These are phyloP conservation scores for Chaitophorus viminalis DNA, from an alignment of 2,888 invertebrate genomes.

Conservation along the genomic window DNA sequence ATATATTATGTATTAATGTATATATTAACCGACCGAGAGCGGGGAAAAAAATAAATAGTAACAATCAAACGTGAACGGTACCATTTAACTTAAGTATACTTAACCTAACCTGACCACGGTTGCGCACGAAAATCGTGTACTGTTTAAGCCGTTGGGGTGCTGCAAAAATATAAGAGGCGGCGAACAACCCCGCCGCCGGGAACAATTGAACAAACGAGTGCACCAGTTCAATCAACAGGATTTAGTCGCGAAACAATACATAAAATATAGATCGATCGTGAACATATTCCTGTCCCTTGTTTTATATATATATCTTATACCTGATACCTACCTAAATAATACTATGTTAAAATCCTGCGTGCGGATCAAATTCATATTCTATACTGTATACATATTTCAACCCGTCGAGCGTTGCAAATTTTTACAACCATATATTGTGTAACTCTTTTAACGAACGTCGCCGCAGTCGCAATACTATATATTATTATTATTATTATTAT, in stretches of 20 bases:
- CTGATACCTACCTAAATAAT: too few relatives aligned
- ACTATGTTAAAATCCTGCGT: too few relatives aligned
- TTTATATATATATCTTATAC: not conserved
- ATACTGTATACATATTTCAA: not conserved
- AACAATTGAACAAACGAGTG: not conserved
- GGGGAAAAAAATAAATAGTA: not conserved
- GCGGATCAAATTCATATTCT: too few relatives aligned
- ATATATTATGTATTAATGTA: too few relatives aligned
- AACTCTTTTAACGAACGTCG: too few relatives aligned
- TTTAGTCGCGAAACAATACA: constrained; percentile 6
- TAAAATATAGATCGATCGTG: too few relatives aligned
- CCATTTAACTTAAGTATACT: not conserved
- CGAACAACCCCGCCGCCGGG: constrained; percentile 24
- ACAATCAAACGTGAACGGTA: not conserved
- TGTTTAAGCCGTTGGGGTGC: not conserved
- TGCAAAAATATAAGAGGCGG: not conserved
- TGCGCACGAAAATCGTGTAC: constrained; percentile 47
- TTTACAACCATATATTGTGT: not conserved
- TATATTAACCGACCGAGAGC: not conserved
- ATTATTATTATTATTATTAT: too few relatives aligned
- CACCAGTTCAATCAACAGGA: not conserved
- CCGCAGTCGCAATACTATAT: not conserved
- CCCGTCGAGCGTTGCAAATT: not conserved
- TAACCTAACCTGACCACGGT: too few relatives aligned
- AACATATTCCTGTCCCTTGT: not conserved